Conservation (phyloP, 37 sponge, comb jelly and placozoan genomes). For the Mnemiopsis leidyi region DNA sequence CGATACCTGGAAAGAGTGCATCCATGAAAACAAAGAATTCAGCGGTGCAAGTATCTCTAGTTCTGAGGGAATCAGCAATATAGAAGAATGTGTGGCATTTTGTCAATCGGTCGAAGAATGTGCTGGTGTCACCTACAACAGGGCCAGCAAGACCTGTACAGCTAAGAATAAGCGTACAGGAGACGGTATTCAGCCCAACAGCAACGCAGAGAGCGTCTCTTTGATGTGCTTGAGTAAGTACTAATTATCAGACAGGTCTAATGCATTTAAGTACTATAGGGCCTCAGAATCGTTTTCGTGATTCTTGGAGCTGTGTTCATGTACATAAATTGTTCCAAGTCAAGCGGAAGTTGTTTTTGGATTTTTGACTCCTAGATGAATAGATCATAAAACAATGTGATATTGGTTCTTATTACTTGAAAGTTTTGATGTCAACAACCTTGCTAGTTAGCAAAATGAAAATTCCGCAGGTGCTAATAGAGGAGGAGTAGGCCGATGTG, state of each 20-base stretch:
- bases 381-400: too few relatives aligned
- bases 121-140: background rate
- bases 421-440: too few relatives aligned
- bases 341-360: too few relatives aligned
- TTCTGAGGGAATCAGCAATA: background rate
- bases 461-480: background rate
- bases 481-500: background rate
- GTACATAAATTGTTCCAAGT: too few relatives aligned
- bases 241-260: background rate
- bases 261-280: too few relatives aligned
- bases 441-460: too few relatives aligned
- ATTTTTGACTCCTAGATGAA: too few relatives aligned
- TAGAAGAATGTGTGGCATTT: constrained; percentile 15
- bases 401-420: too few relatives aligned
- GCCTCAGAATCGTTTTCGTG: too few relatives aligned
- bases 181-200: background rate
- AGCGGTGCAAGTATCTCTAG: background rate
- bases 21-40: background rate
- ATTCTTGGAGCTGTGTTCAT: too few relatives aligned
- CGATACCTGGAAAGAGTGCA: background rate
- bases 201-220: background rate
- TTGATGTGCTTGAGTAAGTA: background rate
- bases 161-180: background rate
- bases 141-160: background rate
- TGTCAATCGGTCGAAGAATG: background rate